phyloP scores from a whole-genome alignment of 2,797 vertebrate genomes.

The Morus bassanus region DNA sequence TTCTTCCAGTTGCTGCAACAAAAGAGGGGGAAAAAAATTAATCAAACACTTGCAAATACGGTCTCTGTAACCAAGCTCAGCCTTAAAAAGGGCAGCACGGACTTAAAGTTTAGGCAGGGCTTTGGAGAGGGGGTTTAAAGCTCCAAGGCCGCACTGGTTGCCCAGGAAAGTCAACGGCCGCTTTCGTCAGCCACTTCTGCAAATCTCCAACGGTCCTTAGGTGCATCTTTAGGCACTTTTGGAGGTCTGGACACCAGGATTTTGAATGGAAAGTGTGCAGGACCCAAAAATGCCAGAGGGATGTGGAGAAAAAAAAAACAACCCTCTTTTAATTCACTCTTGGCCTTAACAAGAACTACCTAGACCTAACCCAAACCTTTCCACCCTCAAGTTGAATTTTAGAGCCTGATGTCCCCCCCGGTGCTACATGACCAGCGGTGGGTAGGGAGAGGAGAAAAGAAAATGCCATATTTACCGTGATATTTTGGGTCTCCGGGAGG shows the following conservation, averaged over 20 bases:
- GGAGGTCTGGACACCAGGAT: not conserved
- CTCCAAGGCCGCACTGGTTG: not conserved
- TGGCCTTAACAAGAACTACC: fast-evolving
- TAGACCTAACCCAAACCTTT: not conserved
- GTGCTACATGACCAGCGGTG: not conserved
- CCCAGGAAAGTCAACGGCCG: not conserved
- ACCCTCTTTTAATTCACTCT: not conserved
- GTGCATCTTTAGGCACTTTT: not conserved
- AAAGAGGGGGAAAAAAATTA: fast-evolving
- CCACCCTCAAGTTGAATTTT: not conserved
- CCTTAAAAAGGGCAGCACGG: not conserved
- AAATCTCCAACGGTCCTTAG: not conserved
- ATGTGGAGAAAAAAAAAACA: no score
- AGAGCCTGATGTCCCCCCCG: not conserved
- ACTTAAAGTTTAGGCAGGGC: not conserved
- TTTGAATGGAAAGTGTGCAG: not conserved
- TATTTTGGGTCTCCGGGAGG: not conserved
- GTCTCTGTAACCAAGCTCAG: not conserved
- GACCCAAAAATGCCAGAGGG: not conserved
- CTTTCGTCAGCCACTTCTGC: not conserved
- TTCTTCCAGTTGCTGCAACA: not conserved
- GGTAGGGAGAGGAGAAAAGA: not conserved
- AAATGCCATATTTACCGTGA: not conserved
- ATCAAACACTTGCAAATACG: fast-evolving
- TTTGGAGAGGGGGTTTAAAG: not conserved